A percentile compares a stretch with the other conserved stretches of the same genome.
Evolutionary conservation across 1,140 invertebrate species (phyloP).

Genomic region (Helicoverpa zea): DNA sequence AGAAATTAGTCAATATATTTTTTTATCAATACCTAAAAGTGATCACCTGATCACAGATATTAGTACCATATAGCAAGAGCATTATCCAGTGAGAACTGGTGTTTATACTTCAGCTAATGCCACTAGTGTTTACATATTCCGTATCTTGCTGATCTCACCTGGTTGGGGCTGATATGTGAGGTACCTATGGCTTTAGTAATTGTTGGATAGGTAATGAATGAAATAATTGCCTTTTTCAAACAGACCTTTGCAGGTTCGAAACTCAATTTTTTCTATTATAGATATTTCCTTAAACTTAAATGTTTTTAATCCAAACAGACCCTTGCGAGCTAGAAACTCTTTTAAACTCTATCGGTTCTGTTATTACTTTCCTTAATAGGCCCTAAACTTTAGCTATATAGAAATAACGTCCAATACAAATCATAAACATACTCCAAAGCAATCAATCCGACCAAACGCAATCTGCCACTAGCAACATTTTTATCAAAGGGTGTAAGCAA

Average conservation of each 20-base stretch:
- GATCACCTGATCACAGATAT: background rate
- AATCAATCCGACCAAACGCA: background rate
- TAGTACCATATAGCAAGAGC: background rate
- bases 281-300: too few species aligned
- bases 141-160: background rate
- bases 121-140: conserved; percentile 14
- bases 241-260: too few species aligned
- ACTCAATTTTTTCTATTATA: too few species aligned
- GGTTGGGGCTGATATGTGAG: background rate
- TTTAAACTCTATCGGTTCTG: too few species aligned
- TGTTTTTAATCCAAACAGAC: too few species aligned
- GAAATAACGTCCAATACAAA: background rate
- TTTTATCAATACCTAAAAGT: too few species aligned
- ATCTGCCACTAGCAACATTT: conserved; percentile 5
- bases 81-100: conserved; percentile 16
- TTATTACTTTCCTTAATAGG: too few species aligned
- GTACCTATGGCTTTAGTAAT: background rate
- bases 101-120: conserved; percentile 15
- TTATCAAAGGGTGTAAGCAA: background rate
- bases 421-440: background rate
- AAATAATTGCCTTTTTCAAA: too few species aligned
- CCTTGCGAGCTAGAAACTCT: too few species aligned
- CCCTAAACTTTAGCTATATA: background rate
- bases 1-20: too few species aligned
- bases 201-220: background rate